Evolutionary conservation across 2,888 invertebrate genomes (phyloP).

Genomic region (Drosophila subquinaria): DNA sequence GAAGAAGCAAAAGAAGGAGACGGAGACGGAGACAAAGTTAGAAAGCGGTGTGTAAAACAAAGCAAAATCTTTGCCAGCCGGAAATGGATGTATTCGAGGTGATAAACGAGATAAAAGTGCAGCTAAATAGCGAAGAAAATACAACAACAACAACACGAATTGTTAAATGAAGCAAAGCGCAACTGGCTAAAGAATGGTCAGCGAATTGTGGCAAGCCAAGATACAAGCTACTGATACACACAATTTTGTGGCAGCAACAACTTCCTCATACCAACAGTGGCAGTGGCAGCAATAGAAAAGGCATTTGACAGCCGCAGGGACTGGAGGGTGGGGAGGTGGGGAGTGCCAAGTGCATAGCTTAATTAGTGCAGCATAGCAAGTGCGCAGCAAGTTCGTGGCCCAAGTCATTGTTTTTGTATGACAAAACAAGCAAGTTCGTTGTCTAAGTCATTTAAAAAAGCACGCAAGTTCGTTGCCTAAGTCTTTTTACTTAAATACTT

Average conservation of each 20-base stretch:
- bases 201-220: slow-evolving; percentile 45
- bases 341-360: slow-evolving; percentile 52
- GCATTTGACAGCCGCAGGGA: slow-evolving; percentile 1
- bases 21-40: not conserved
- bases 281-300: slow-evolving; percentile 11
- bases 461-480: slow-evolving; percentile 18
- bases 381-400: slow-evolving; percentile 61
- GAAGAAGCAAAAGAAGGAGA: not conserved
- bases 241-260: slow-evolving; percentile 47
- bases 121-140: slow-evolving; percentile 39
- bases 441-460: slow-evolving; percentile 3
- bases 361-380: slow-evolving; percentile 66
- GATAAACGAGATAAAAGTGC: slow-evolving; percentile 58
- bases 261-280: slow-evolving; percentile 51
- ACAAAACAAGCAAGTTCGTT: slow-evolving; percentile 14
- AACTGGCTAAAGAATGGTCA: slow-evolving; percentile 40
- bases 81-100: slow-evolving; percentile 54
- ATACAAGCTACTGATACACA: slow-evolving; percentile 45
- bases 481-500: slow-evolving; percentile 2
- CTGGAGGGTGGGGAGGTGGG: not conserved
- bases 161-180: slow-evolving; percentile 33
- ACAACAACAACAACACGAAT: slow-evolving; percentile 11
- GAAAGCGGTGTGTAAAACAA: slow-evolving; percentile 36
- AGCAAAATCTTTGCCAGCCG: slow-evolving; percentile 40
- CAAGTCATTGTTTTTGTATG: slow-evolving; percentile 54